Percentiles rank a stretch among this genome's conserved stretches.
These are phyloP conservation scores for Drosophila neonasuta DNA, from an alignment of 2,888 invertebrate species.

Conservation along the genomic window DNA sequence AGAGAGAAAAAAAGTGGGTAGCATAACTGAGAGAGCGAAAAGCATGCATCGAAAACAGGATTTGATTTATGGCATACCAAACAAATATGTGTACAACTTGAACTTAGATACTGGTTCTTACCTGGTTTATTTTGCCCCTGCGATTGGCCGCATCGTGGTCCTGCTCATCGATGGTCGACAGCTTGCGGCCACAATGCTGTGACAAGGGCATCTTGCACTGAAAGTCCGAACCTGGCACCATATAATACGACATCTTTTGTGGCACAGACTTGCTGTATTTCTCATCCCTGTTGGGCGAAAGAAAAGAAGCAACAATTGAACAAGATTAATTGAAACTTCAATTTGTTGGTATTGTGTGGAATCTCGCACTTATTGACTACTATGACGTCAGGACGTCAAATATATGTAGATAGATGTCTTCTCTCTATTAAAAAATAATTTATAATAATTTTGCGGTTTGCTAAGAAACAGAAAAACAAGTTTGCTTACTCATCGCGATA, in stretches of 20 bases:
- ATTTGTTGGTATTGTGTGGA: background rate
- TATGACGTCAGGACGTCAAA: background rate
- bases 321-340: background rate
- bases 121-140: conserved; percentile 74
- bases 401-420: background rate
- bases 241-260: conserved; percentile 68
- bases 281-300: conserved; percentile 65
- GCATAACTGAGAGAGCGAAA: background rate
- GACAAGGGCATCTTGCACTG: conserved; percentile 59
- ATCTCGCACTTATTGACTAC: background rate
- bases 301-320: conserved; percentile 11
- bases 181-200: conserved; percentile 29
- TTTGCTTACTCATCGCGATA: background rate
- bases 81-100: background rate
- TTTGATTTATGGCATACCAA: conserved; percentile 6
- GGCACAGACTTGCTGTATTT: conserved; percentile 78
- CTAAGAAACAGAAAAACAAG: background rate
- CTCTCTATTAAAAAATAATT: background rate
- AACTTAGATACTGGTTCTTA: conserved; percentile 33
- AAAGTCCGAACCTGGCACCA: conserved; percentile 72
- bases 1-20: background rate
- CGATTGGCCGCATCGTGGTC: conserved; percentile 62
- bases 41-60: background rate
- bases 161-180: conserved; percentile 72
- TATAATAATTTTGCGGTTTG: background rate